phyloP scores from a whole-genome alignment of 2,797 vertebrate genomes.

The Huso huso region DNA sequence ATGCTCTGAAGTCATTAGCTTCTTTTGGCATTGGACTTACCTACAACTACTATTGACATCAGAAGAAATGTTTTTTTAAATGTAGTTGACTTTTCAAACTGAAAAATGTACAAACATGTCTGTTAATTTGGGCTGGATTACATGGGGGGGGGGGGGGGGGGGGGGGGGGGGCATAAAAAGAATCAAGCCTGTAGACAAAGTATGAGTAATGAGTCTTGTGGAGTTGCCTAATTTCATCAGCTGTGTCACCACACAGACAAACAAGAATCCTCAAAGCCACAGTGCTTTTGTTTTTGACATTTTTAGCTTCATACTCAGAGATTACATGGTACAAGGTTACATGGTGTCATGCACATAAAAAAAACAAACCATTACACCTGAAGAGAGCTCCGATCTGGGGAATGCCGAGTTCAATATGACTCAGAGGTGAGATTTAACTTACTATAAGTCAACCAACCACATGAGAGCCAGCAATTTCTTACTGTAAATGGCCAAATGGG shows the following conservation, averaged over 20 bases:
- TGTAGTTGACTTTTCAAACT: no score
- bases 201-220: constrained; percentile 9
- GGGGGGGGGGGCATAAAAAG: constrained; percentile 4
- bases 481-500: constrained; percentile 57
- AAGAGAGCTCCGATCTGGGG: background rate
- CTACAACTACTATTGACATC: no score
- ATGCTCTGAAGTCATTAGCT: no score
- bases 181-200: constrained; percentile 1
- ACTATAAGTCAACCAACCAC: no score
- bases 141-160: background rate
- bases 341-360: background rate
- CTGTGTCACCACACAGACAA: constrained; percentile 41
- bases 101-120: no score
- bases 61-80: no score
- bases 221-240: constrained; percentile 20
- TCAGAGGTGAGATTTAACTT: constrained; percentile 22
- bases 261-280: constrained; percentile 50
- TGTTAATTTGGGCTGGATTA: constrained; percentile 3
- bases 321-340: background rate
- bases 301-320: background rate
- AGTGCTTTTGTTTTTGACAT: constrained; percentile 36
- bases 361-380: constrained; percentile 2
- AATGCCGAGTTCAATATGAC: constrained; percentile 12
- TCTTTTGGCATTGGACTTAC: no score
- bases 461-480: no score